A percentile compares a stretch with the other conserved stretches of the same genome.
These are phyloP conservation scores for Papilio gigon DNA, from an alignment of 2,888 invertebrate species.

Conservation along the genomic window DNA sequence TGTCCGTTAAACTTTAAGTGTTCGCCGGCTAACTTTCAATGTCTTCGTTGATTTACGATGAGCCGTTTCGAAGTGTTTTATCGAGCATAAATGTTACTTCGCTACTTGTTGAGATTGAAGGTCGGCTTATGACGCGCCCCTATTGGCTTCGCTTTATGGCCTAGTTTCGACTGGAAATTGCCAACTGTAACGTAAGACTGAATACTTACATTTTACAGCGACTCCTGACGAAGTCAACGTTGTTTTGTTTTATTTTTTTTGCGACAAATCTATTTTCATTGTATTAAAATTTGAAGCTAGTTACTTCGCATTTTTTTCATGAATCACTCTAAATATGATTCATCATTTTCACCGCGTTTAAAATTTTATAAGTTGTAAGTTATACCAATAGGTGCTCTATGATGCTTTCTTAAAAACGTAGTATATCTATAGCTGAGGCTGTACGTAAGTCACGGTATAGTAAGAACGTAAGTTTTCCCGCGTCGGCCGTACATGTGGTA, in stretches of 20 bases:
- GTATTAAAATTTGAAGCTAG: no score
- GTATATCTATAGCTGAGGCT: background rate
- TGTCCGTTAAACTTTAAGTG: constrained; percentile 82
- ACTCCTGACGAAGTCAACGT: background rate
- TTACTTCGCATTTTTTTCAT: background rate
- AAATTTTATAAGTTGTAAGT: background rate
- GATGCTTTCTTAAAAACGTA: background rate
- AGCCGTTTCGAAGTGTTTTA: constrained; percentile 80
- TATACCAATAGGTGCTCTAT: background rate
- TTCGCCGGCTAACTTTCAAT: constrained; percentile 80
- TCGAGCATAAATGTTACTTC: constrained; percentile 80
- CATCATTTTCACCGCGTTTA: no score
- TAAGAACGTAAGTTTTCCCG: constrained; percentile 35
- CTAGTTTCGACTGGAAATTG: constrained; percentile 46
- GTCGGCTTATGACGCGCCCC: constrained; percentile 55
- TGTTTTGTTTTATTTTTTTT: background rate
- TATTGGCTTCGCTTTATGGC: constrained; percentile 55
- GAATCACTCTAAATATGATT: background rate
- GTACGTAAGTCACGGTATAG: background rate
- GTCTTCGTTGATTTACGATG: constrained; percentile 78
- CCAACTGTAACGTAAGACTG: background rate
- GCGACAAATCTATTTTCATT: background rate
- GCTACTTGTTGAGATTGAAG: constrained; percentile 80
- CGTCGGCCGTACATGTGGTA: constrained; percentile 55
- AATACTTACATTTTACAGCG: background rate